Evolutionary conservation across 2,113 vertebrate genomes (phyloP), one percentile per base, ranked within the genome.

Genomic region (Promerops cafer): DNA sequence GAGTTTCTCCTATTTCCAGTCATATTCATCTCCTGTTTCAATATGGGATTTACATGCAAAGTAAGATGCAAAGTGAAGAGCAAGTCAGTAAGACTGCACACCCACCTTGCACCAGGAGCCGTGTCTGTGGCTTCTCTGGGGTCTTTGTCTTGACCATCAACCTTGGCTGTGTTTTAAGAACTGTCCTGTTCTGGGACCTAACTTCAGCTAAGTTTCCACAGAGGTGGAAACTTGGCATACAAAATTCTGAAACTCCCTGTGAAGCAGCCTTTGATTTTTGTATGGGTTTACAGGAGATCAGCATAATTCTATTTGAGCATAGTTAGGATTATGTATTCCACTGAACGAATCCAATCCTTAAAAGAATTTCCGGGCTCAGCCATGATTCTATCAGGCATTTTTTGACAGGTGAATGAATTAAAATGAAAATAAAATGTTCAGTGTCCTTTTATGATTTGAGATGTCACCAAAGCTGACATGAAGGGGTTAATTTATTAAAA

Each of bases 401-500:
- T 94, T 86, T 0, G 1, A 50, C n/a, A 69, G 21, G 6, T 70
- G 82, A 79, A 72, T 7, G 4, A 31, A 17, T 5, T 44, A 49
- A 71, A 87, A 42, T 42, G 26, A 57, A 92, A 72, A 80, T 90
- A 72, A 72, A 85, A 88, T 26, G 16, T 28, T 9, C 71, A 21
- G 13, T 26, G 21, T 61, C 24, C 24, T 91, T 90, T 66, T 85
- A 35, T 77, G 35, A 86, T 69, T 66, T 9, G 13, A 83, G 70
- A n/a, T 54, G 22, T 31, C 83, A 72, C 56, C 6, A 6, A 90
- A 60, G 22, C 37, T 75, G 33, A 42, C 59, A 57, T 70, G 82
- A 96, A 90, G 44, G 90, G 63, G 92, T 97, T 96, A 97, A 97
- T 90, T 95, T 94, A 78, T 86, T 63, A 83, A 83, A 92, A 96